Evolutionary conservation across 2,888 invertebrate species (phyloP), one percentile per base, ranked within the genome.

Genomic region (Taphrorychus bicolor): DNA sequence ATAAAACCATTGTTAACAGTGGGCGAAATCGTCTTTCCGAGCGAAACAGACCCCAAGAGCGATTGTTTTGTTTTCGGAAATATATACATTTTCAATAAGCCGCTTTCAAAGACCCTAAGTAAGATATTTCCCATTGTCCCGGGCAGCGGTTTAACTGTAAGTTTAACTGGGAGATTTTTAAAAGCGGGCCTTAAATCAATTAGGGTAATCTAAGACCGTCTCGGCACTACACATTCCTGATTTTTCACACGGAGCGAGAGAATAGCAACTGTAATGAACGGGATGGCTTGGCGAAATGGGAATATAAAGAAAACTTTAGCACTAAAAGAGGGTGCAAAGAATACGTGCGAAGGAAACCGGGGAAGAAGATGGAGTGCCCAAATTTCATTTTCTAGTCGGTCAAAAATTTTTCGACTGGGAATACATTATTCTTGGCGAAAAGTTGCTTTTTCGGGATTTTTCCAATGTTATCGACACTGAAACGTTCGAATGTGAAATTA

Each of bases 261-360:
- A 81, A 81, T 80, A 79, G 79, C 79, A 78, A 75, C 74, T 75
- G 79, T 80, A 80, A 81, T 80, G 80, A 81, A 81, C 79, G 74
- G 73, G 72, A 71, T 77, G 77, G 78, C 78, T 76, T 77, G 77
- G 78, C 79, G 78, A 73, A 77, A 74, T 76, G 79, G 76, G 78
- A 80, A 79, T 78, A 80, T 80, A 80, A 79, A 80, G 80, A 79
- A 80, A 80, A 81, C 78, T 81, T 80, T 79, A 77, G 78, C 77
- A 77, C 75, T 77, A 77, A 78, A 79, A 78, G 76, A 77, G 77
- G 75, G 63, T 59, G 59, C 59, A 56, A 52, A 59, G 76, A 73
- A 73, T 76, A 78, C 76, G 78, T 76, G 77, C 74, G 77, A 74
- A 75, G 76, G 75, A 75, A 72, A 56, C 73, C 24, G 72, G 72